These are phyloP conservation scores for Seriola quinqueradiata DNA, from an alignment of 2,113 vertebrate species.

Conservation along the genomic window DNA sequence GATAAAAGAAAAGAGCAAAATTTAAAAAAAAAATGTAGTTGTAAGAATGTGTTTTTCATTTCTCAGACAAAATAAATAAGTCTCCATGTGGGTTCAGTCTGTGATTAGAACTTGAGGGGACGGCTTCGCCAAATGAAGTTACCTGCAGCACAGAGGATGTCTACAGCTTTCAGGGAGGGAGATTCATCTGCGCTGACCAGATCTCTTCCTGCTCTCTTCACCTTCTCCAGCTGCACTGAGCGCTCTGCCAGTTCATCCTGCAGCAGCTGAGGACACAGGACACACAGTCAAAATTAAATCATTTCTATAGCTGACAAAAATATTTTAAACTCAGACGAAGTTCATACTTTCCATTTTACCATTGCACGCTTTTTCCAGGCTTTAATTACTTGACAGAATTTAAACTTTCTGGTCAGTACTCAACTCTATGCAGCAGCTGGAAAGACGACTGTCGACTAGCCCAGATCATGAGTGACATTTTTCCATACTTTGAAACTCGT, in stretches of 20 bases:
- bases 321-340: not conserved
- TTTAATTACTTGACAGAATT: not conserved
- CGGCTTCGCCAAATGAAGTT: constrained; percentile 1
- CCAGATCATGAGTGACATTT: not conserved
- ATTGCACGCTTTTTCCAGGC: not conserved
- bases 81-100: not conserved
- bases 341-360: constrained; percentile 5
- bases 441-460: no score
- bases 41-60: not conserved
- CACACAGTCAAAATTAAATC: not conserved
- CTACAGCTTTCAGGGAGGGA: constrained; percentile 86
- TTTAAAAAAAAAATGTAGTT: not conserved
- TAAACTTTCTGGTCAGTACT: not conserved
- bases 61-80: no score
- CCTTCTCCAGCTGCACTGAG: constrained; percentile 93
- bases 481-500: not conserved
- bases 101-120: not conserved
- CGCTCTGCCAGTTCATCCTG: constrained; percentile 94
- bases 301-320: not conserved
- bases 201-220: constrained; percentile 89
- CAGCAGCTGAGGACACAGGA: constrained; percentile 83
- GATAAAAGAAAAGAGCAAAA: not conserved
- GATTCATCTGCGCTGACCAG: constrained; percentile 89
- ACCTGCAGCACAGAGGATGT: constrained; percentile 91
- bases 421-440: not conserved